Percentiles rank a stretch among this genome's conserved stretches.
Evolutionary conservation across 2,888 invertebrate species (phyloP).

Genomic region (Salpingus planirostris): DNA sequence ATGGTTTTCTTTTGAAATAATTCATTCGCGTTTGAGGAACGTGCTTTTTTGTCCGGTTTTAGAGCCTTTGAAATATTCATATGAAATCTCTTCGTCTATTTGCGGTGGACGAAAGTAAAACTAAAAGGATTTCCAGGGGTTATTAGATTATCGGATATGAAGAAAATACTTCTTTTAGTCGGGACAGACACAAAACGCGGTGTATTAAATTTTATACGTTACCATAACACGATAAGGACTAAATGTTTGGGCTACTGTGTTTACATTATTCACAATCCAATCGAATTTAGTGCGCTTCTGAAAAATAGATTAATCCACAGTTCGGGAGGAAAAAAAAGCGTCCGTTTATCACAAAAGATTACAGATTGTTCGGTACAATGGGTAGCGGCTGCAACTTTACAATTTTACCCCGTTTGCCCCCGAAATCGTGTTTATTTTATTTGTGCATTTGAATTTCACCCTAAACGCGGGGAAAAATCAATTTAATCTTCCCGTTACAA

Average conservation of each 20-base stretch:
- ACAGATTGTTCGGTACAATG: conserved; percentile 8
- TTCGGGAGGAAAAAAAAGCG: background rate
- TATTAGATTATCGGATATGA: no score
- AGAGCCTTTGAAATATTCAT: no score
- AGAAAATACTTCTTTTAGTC: no score
- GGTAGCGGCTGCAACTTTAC: conserved; percentile 24
- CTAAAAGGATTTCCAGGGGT: no score
- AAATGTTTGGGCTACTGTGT: conserved; percentile 14
- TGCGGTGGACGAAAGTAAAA: no score
- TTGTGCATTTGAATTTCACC: conserved; percentile 29
- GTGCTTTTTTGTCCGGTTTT: no score
- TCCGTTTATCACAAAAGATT: conserved; percentile 10
- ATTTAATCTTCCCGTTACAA: conserved; percentile 26
- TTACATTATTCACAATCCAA: conserved; percentile 1
- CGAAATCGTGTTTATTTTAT: conserved; percentile 28
- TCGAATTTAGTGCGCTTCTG: conserved; percentile 1
- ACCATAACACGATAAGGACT: no score
- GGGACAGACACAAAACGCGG: no score
- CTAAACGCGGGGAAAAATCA: conserved; percentile 21
- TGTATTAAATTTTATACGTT: conserved; percentile 6
- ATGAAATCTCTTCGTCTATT: no score
- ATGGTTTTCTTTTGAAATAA: no score
- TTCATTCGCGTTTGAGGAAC: no score
- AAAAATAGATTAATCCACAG: conserved; percentile 10
- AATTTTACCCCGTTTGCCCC: conserved; percentile 30